These are phyloP conservation scores for Vanessa cardui DNA, from an alignment of 2,888 invertebrate species.

Conservation along the genomic window DNA sequence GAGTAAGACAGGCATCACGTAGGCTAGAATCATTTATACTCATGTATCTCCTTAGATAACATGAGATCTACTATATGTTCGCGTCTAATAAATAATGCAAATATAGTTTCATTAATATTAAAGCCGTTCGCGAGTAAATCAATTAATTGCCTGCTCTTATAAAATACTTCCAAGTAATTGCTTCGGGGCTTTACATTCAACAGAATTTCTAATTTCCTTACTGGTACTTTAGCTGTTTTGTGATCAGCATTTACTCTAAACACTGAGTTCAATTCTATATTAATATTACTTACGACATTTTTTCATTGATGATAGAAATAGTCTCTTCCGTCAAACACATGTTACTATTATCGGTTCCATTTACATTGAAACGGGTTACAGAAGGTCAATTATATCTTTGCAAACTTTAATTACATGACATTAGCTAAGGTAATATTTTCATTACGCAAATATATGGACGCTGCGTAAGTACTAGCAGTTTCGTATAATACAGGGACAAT, in stretches of 20 bases:
- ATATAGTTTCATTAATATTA: conserved; percentile 31
- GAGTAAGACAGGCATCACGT: conserved; percentile 15
- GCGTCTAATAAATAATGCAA: conserved; percentile 34
- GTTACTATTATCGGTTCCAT: too few relatives aligned
- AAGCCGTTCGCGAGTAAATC: conserved; percentile 21
- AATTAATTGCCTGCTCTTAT: conserved; percentile 29
- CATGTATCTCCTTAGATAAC: conserved; percentile 13
- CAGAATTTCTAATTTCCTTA: conserved; percentile 29
- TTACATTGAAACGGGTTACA: too few relatives aligned
- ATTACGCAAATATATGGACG: too few relatives aligned
- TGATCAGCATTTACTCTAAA: not conserved
- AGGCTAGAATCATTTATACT: conserved; percentile 21
- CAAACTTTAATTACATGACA: too few relatives aligned
- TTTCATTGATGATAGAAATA: too few relatives aligned
- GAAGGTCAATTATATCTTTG: too few relatives aligned
- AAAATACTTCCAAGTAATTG: conserved; percentile 23
- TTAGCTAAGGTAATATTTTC: too few relatives aligned
- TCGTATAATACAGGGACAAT: too few relatives aligned
- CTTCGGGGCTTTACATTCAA: conserved; percentile 16
- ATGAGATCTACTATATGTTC: conserved; percentile 19
- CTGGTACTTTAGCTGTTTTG: conserved; percentile 1
- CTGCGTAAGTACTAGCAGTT: too few relatives aligned
- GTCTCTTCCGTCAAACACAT: too few relatives aligned
- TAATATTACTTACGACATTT: not conserved
- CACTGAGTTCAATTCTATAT: not conserved